These are phyloP conservation scores for Drosophila simulans DNA, from an alignment of 1,140 invertebrate genomes.

Conservation along the genomic window DNA sequence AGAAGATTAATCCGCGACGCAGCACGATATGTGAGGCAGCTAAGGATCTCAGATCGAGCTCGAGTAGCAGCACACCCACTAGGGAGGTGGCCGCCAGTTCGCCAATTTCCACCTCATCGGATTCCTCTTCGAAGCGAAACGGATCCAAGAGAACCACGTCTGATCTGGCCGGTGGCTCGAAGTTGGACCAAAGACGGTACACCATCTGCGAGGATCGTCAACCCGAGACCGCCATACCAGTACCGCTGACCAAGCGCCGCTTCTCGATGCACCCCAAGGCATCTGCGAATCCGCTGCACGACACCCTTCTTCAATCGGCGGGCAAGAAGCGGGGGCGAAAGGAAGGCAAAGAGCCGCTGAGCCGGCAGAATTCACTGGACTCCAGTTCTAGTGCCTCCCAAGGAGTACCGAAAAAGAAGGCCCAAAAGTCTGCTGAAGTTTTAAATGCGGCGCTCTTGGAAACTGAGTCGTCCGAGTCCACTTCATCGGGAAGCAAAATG, in stretches of 20 bases:
- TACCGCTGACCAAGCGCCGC: slow-evolving; percentile 26
- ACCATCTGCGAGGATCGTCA: slow-evolving; percentile 28
- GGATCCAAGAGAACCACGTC: not conserved
- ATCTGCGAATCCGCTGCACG: slow-evolving; percentile 10
- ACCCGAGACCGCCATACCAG: not conserved
- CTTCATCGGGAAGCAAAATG: slow-evolving; percentile 24
- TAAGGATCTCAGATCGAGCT: not conserved
- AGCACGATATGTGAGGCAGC: slow-evolving; percentile 24
- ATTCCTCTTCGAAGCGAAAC: slow-evolving; percentile 2
- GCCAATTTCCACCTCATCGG: slow-evolving; percentile 10
- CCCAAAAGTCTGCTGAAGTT: slow-evolving; percentile 11
- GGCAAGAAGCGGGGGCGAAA: slow-evolving; percentile 33
- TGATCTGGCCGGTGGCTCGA: not conserved
- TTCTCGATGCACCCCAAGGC: slow-evolving; percentile 46
- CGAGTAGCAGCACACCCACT: not conserved
- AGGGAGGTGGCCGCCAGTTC: not conserved
- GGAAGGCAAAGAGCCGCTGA: not conserved
- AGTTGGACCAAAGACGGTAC: slow-evolving; percentile 18
- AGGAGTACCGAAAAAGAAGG: slow-evolving; percentile 2
- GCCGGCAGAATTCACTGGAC: slow-evolving; percentile 36
- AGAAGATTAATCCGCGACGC: slow-evolving; percentile 5
- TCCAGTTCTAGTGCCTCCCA: slow-evolving; percentile 39
- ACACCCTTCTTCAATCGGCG: not conserved
- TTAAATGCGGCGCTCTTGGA: slow-evolving; percentile 23
- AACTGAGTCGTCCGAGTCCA: slow-evolving; percentile 43